phyloP scores from a whole-genome alignment of 92 coral and sea anemone species.

The Micromussa lordhowensis region DNA sequence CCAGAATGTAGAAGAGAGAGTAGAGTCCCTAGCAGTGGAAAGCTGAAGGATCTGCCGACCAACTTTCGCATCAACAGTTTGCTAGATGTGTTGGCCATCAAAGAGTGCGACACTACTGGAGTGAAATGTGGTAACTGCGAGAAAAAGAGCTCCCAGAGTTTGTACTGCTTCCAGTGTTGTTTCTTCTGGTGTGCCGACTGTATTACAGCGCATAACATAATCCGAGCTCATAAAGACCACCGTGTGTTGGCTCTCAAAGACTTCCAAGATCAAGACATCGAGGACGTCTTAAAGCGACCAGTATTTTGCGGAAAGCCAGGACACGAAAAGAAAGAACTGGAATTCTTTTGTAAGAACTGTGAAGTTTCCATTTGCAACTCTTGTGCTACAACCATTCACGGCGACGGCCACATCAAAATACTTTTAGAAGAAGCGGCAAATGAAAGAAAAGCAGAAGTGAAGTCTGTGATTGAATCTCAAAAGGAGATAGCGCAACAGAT shows the following conservation, averaged over 20 bases:
- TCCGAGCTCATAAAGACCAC: background rate
- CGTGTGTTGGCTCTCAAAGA: constrained; percentile 5
- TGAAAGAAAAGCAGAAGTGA: background rate
- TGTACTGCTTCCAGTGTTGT: constrained; percentile 1
- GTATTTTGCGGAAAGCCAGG: background rate
- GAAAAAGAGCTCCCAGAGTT: background rate
- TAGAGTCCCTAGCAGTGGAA: background rate
- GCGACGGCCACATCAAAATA: background rate
- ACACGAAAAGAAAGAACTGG: background rate
- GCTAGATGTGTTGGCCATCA: constrained; percentile 8
- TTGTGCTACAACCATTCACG: background rate
- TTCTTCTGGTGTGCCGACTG: background rate
- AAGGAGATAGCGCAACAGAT: background rate
- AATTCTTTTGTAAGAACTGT: constrained; percentile 1
- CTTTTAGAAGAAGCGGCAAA: constrained; percentile 3
- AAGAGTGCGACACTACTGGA: background rate
- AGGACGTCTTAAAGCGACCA: background rate
- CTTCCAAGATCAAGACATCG: constrained; percentile 7
- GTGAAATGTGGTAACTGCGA: no score
- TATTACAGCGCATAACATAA: no score
- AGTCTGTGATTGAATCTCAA: background rate
- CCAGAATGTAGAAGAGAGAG: constrained; percentile 6
- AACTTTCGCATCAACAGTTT: no score
- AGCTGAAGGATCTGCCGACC: background rate
- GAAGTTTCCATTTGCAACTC: background rate